Conservation (phyloP, 2,113 vertebrate genomes). For the Aix galericulata region DNA sequence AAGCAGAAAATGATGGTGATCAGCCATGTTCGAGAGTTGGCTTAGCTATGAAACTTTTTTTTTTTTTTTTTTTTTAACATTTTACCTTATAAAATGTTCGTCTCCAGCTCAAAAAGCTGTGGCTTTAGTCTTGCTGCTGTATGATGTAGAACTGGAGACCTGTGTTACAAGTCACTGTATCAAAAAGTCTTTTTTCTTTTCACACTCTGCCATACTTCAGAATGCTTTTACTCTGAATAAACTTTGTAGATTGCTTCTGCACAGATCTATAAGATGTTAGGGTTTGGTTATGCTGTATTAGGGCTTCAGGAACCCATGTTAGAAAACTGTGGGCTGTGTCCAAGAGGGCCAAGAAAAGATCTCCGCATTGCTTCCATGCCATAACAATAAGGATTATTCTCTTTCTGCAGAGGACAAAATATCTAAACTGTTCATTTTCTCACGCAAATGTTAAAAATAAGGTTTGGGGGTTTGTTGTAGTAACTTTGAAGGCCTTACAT, state of each 20-base stretch:
- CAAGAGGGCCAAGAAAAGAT: neutral
- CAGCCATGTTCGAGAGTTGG: neutral
- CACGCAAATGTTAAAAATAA: neutral
- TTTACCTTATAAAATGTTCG: neutral
- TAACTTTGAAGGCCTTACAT: neutral
- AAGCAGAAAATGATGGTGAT: neutral
- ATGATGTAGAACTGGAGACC: neutral
- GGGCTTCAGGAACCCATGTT: neutral
- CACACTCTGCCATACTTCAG: neutral
- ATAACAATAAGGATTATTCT: rapidly evolving
- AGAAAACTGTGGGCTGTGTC: neutral
- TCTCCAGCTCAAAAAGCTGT: neutral
- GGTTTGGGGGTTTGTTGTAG: neutral
- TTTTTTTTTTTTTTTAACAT: neutral
- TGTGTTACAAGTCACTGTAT: neutral
- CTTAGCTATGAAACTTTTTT: neutral
- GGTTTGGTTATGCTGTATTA: neutral
- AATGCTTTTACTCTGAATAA: neutral
- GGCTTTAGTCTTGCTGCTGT: neutral
- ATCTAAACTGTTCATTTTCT: neutral
- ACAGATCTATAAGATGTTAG: neutral
- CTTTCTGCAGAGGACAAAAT: neutral
- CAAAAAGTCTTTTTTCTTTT: neutral
- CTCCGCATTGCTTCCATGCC: neutral
- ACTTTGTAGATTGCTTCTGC: neutral